Base-by-base conservation (phyloP, 2,888 invertebrate species). In the Drosophila algonquin region DNA sequence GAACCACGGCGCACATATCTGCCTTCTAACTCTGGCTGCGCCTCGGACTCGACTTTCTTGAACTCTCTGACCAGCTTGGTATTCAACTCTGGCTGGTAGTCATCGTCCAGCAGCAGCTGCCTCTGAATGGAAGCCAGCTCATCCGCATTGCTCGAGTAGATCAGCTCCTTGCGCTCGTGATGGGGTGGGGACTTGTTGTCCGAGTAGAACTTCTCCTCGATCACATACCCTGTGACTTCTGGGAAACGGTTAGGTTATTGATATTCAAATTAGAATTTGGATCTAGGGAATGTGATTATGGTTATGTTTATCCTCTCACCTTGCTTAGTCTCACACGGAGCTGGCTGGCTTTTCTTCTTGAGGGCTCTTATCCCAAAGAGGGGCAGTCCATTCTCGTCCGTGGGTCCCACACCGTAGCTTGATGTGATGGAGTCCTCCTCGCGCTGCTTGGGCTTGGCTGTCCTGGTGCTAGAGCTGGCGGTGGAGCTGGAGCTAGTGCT, bases 361-460 rank as follows among this genome's bases (percentile, higher is more conserved):
- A 97, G 93, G 63, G 97, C 96, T 89, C 94, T 94, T 79, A 97
- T 94, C 61, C 97, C 97, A 92, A 97, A 97, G 64, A 97, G 93
- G 24, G 96, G 96, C 64, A 94, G 93, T 12, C 97, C 96, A 80
- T 96, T 95, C 76, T 96, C 96, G 90, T 97, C 97, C 3, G 95
- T 95, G 30, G 97, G 97, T 0, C 97, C 97, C 1, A 96, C 95
- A 1, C 96, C 96, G 91, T 97, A 97, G 90, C 96, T 95, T 1
- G 96, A 96, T 3, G 95, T 96, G 67, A 97, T 95, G 32, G 94
- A 94, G 90, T 96, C 95, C 63, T 92, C 92, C 60, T 91, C 92
- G 0, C 89, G 89, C 6, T 71, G 81, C 63, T 88, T 82, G 46
- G 12, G 16, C 10, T 46, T 44, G 71, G 30, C 30, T 30, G 30